Evolutionary conservation across 1,140 invertebrate species (phyloP), one percentile per base, ranked within the genome.

Genomic region (Aphaenogaster rudis): DNA sequence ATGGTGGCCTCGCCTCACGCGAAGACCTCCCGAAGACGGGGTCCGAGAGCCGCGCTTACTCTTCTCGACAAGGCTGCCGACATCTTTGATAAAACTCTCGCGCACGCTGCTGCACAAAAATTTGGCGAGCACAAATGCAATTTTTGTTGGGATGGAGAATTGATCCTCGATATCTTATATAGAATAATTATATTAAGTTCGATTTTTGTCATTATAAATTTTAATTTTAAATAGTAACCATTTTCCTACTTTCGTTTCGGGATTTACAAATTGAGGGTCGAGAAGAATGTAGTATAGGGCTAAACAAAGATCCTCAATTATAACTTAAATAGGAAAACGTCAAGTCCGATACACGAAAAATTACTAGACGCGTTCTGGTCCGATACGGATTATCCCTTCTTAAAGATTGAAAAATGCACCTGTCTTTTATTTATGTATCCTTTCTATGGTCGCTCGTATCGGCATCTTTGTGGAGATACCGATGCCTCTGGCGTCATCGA

Each of bases 1-100:
- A 95, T 94, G 95, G 95, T 95, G 94, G 95, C 95, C 95, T 95
- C 94, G 95, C 95, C 95, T 94, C 94, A 95, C 95, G 95, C 95
- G 94, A 95, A 93, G 94, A 94, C 93, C 94, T 93, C 93, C 90
- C 93, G 93, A 94, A 93, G 92, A 92, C 91, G 91, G 33, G 42
- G 90, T 87, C 86, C 90, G 90, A 92, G 87, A 88, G 66, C 76
- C 85, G 39, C 64, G 57, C 48, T 86, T 88, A 61, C 54, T 87
- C 42, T 45, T 61, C 74, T 87, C 90, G 86, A 90, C 89, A 90
- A 86, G 82, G 63, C 86, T 91, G 87, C 87, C 89, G 80, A 90
- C 89, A 64, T 86, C 64, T 86, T 76, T 42, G 59, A 74, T 84
- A 48, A 84, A 80, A 82, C 13, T 80, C 78, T 61, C 45, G 42